phyloP scores from a whole-genome alignment of 2,797 vertebrate genomes.

The Sebastes elongatus region DNA sequence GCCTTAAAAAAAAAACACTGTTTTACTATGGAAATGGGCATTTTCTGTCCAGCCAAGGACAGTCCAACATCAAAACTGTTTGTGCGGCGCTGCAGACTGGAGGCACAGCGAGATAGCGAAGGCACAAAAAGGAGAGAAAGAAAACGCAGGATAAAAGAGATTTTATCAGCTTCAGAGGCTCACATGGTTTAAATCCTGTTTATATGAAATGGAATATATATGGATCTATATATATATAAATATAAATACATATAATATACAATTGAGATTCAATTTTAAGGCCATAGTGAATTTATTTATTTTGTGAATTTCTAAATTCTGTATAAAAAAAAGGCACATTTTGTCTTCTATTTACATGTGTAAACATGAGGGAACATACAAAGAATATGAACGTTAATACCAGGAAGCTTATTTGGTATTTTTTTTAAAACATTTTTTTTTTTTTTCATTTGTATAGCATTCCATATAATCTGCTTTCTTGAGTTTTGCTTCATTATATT shows the following conservation, averaged over 20 bases:
- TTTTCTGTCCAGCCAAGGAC: slow-evolving; percentile 74
- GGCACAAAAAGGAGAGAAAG: slow-evolving; percentile 60
- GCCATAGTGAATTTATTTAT: slow-evolving; percentile 86
- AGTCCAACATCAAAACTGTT: slow-evolving; percentile 72
- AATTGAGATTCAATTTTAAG: slow-evolving; percentile 80
- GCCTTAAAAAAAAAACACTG: slow-evolving; percentile 68
- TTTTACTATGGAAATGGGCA: slow-evolving; percentile 82
- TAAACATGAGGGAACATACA: slow-evolving; percentile 82
- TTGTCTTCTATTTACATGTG: slow-evolving; percentile 78
- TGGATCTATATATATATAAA: slow-evolving; percentile 46
- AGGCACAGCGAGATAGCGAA: slow-evolving; percentile 59
- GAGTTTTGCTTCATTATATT: slow-evolving; percentile 68
- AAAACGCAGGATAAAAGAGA: slow-evolving; percentile 55
- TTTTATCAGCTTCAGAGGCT: slow-evolving; percentile 64
- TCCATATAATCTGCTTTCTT: slow-evolving; percentile 73
- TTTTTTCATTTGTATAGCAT: slow-evolving; percentile 69
- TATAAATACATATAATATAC: slow-evolving; percentile 68
- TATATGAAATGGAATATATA: slow-evolving; percentile 79
- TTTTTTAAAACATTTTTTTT: slow-evolving; percentile 61
- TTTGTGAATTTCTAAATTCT: slow-evolving; percentile 87
- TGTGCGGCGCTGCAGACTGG: slow-evolving; percentile 71
- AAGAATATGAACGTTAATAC: slow-evolving; percentile 65
- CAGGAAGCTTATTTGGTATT: slow-evolving; percentile 63
- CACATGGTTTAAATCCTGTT: slow-evolving; percentile 72
- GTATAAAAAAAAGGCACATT: slow-evolving; percentile 78